These are phyloP conservation scores for Lasioglossum calceatum DNA, from an alignment of 2,888 invertebrate genomes.

Conservation along the genomic window DNA sequence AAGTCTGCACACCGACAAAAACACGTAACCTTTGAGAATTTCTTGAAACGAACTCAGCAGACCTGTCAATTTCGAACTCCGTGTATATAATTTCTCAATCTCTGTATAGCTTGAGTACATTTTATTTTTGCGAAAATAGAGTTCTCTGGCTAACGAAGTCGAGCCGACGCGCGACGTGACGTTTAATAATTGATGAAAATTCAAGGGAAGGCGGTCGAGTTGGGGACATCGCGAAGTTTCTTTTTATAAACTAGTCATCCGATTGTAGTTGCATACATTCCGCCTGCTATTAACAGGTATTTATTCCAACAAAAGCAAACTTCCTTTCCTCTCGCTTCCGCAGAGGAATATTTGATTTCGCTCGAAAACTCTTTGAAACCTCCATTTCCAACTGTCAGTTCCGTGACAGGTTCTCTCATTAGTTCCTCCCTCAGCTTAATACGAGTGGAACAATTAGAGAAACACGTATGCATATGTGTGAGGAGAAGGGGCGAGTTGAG, in stretches of 20 bases:
- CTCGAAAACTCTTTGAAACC: constrained; percentile 22
- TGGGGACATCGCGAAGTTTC: not conserved
- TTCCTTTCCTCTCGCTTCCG: not conserved
- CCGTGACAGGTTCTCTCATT: constrained; percentile 12
- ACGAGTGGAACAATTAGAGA: constrained; percentile 1
- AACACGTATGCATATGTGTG: not conserved
- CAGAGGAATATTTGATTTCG: not conserved
- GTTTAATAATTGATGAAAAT: not conserved
- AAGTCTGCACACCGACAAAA: not conserved
- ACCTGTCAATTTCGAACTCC: not conserved
- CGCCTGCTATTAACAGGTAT: not conserved
- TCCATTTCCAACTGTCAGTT: not conserved
- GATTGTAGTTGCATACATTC: not conserved
- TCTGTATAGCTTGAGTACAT: not conserved
- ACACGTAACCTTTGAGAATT: not conserved
- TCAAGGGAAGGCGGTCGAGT: not conserved
- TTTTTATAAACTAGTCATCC: not conserved
- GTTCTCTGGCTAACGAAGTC: not conserved
- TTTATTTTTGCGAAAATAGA: not conserved
- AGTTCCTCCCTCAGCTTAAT: not conserved
- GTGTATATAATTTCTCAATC: not conserved
- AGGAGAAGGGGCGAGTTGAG: not conserved
- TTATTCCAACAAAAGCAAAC: not conserved
- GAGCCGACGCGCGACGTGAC: not conserved
- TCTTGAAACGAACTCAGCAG: not conserved